Percentiles rank a stretch among this genome's conserved stretches.
phyloP scores from a whole-genome alignment of 2,888 invertebrate species.

The Agrotis puta region DNA sequence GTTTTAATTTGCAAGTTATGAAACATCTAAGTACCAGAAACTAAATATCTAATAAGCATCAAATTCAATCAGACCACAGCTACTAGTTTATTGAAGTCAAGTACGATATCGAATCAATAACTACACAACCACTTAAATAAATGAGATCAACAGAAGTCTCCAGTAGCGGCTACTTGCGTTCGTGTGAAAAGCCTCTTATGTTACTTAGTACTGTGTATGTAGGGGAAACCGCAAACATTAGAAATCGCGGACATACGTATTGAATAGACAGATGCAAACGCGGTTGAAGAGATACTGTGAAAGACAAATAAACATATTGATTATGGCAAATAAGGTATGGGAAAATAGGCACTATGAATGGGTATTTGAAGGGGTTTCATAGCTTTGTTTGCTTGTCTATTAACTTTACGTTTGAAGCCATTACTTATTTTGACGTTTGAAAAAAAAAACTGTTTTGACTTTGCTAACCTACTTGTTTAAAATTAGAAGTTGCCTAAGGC shows the following conservation, averaged over 20 bases:
- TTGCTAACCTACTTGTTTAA: neutral
- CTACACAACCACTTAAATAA: constrained; percentile 32
- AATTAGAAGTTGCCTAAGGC: neutral
- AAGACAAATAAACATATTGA: constrained; percentile 33
- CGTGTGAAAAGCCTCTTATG: constrained; percentile 46
- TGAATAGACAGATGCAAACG: constrained; percentile 63
- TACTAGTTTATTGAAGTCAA: constrained; percentile 40
- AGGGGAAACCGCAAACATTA: constrained; percentile 75
- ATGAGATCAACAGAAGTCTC: constrained; percentile 46
- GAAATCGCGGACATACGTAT: constrained; percentile 74
- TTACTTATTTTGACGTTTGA: neutral
- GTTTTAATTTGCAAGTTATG: neutral
- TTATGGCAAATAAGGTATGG: constrained; percentile 16
- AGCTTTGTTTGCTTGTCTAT: constrained; percentile 2
- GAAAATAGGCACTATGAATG: neutral
- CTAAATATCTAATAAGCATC: constrained; percentile 28
- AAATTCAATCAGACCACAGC: constrained; percentile 45
- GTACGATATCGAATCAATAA: constrained; percentile 40
- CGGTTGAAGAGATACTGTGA: constrained; percentile 55
- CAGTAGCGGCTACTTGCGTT: constrained; percentile 34
- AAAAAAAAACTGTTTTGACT: neutral
- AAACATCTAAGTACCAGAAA: constrained; percentile 16
- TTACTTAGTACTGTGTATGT: constrained; percentile 57
- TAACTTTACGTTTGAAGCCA: neutral
- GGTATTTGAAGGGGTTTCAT: neutral